phyloP scores from a whole-genome alignment of 2,113 vertebrate species.

The Antennarius striatus region DNA sequence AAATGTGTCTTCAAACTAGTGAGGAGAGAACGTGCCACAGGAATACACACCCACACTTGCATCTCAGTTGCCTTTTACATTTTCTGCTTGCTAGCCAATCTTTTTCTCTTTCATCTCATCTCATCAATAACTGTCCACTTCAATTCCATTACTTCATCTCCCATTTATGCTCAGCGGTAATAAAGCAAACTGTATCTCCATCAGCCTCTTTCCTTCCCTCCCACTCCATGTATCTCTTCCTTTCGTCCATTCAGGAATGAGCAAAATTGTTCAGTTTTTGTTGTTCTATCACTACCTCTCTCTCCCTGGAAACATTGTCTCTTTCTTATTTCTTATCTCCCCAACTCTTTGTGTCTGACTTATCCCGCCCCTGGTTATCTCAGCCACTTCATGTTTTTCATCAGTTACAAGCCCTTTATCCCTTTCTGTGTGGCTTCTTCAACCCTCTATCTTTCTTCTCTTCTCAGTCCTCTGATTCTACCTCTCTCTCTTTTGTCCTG shows the following conservation, averaged over 20 bases:
- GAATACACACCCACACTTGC: no score
- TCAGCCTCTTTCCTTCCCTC: background rate
- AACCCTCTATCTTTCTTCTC: constrained; percentile 1
- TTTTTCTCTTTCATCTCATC: no score
- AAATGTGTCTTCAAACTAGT: background rate
- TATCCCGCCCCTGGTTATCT: constrained; percentile 10
- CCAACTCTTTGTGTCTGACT: constrained; percentile 35
- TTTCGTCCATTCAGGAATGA: constrained; percentile 23
- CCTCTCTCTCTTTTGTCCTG: constrained; percentile 8
- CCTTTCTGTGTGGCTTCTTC: constrained; percentile 28
- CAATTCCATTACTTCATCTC: no score
- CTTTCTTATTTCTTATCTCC: constrained; percentile 39
- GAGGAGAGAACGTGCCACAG: no score
- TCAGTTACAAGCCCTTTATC: constrained; percentile 33
- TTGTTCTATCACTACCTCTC: constrained; percentile 37
- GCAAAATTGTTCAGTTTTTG: constrained; percentile 35
- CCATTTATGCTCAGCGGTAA: constrained; percentile 2
- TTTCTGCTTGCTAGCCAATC: no score
- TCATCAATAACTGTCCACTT: no score
- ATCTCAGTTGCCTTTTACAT: no score
- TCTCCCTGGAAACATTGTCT: constrained; percentile 39
- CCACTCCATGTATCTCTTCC: background rate
- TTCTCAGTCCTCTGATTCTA: background rate
- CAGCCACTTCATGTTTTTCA: constrained; percentile 2
- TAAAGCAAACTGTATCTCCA: constrained; percentile 11